Evolutionary conservation across 2,888 invertebrate genomes (phyloP).

Genomic region (Drosophila ochracea): DNA sequence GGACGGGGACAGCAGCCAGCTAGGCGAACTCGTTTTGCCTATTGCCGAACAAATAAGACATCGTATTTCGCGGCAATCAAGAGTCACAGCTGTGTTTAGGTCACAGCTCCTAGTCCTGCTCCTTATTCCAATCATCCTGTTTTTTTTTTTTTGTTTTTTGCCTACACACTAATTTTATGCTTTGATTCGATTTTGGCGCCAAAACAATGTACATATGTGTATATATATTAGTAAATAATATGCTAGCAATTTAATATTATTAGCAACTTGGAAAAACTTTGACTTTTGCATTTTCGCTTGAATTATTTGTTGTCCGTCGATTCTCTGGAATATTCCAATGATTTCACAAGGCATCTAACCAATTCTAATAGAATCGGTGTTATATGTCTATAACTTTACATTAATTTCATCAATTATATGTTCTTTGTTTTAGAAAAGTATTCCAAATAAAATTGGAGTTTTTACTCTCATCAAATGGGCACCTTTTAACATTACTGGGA

Average conservation of each 20-base stretch:
- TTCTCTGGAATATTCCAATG: background rate
- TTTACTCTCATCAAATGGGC: background rate
- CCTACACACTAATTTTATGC: constrained; percentile 54
- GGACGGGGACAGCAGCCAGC: constrained; percentile 3
- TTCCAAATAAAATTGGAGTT: background rate
- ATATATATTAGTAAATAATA: background rate
- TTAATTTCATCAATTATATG: background rate
- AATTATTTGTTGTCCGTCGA: background rate
- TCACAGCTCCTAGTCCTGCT: background rate
- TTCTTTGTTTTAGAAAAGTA: background rate
- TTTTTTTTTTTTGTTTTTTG: background rate
- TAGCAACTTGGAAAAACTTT: background rate
- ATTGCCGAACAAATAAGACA: constrained; percentile 58
- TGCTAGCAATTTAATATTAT: no score
- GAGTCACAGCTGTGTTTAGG: constrained; percentile 57
- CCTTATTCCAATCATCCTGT: background rate
- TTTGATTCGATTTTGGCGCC: constrained; percentile 58
- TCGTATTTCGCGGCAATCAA: constrained; percentile 71
- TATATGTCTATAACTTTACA: background rate
- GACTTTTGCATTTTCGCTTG: background rate
- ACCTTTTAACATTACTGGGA: background rate
- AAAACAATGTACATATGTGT: constrained; percentile 15
- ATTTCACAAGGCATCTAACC: background rate
- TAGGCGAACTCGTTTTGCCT: constrained; percentile 47
- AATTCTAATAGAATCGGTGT: background rate